These are phyloP conservation scores for Seriola quinqueradiata DNA, from an alignment of 2,113 vertebrate genomes.

Conservation along the genomic window DNA sequence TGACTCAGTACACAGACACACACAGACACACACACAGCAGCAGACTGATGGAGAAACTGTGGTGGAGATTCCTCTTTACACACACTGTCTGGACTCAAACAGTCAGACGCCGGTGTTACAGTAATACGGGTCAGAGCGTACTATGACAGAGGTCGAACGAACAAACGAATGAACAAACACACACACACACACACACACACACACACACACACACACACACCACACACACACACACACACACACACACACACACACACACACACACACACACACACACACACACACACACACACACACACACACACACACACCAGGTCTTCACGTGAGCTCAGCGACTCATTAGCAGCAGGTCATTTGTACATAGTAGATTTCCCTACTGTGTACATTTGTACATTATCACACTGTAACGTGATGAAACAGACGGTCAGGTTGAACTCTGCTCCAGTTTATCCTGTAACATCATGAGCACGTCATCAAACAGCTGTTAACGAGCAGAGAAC, in stretches of 20 bases:
- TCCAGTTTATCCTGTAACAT: too few species aligned
- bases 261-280: not conserved
- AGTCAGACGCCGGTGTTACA: not conserved
- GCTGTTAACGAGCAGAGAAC: too few species aligned
- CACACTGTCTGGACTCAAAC: constrained; percentile 26
- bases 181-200: too few species aligned
- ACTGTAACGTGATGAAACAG: too few species aligned
- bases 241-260: not conserved
- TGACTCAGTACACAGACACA: too few species aligned
- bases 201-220: not conserved
- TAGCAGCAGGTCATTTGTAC: too few species aligned
- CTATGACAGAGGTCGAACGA: not conserved
- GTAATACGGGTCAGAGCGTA: not conserved
- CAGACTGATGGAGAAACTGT: not conserved
- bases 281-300: too few species aligned
- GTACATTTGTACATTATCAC: too few species aligned
- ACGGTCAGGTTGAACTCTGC: too few species aligned
- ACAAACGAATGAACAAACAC: too few species aligned
- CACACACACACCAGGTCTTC: not conserved
- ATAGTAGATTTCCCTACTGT: too few species aligned
- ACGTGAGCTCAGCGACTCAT: not conserved
- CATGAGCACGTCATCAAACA: too few species aligned
- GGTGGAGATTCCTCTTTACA: constrained; percentile 1
- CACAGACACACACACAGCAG: not conserved
- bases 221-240: not conserved